Evolutionary conservation across 2,113 vertebrate genomes (phyloP), one percentile per base, ranked within the genome.

Genomic region (Rhinichthys klamathensis): DNA sequence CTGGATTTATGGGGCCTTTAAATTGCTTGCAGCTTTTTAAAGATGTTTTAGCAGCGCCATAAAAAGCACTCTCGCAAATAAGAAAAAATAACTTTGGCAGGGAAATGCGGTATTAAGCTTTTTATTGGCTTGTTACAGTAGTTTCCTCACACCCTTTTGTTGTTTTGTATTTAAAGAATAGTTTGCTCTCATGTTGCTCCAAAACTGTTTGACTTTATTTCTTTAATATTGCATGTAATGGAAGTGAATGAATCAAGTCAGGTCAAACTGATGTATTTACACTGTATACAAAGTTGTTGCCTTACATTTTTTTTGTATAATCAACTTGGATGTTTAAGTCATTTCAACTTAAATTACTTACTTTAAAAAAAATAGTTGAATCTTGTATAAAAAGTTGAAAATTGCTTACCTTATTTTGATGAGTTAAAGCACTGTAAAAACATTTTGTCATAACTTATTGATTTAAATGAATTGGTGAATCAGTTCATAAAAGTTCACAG

Each of bases 1-100:
- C 32, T 32, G 65, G 85, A 90, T 90, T 90, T 89, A 89, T 79
- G 49, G 85, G 83, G 56, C 75, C 83, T 76, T 89, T 44, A 82
- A 86, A 89, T 85, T 51, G 67, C 86, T 81, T 84, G 81, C 89
- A 88, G 88, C 88, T 86, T 84, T 83, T 84, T 82, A 86, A 74
- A 60, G 82, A 78, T 81, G 84, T 83, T 84, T 88, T 80, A 72
- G 44, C 54, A 25, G 67, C 67, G 41, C 69, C 58, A 83, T 85
- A 78, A 88, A 89, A 88, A 86, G 83, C 81, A n/a, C 58, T 27
- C 41, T 75, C 56, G 87, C 85, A 86, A 84, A 78, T 73, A 89
- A 84, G 84, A 82, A 89, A 88, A 83, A 74, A 84, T 79, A 86
- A 84, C 81, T 63, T 67, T 69, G 61, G 54, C 35, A 56, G n/a